Evolutionary conservation across 2,113 vertebrate genomes (phyloP).

Genomic region (Scalopus aquaticus): DNA sequence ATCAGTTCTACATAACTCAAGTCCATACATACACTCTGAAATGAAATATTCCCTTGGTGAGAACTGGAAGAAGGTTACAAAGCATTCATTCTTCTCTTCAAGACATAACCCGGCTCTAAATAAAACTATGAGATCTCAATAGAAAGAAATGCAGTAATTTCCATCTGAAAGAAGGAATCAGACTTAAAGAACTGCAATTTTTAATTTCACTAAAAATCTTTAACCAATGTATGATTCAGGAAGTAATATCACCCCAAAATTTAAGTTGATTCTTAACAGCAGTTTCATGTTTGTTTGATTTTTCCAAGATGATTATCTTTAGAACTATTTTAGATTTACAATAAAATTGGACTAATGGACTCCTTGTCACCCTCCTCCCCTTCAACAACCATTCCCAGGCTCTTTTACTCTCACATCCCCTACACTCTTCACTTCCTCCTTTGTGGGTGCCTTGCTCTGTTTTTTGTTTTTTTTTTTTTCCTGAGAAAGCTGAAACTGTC

Average conservation of each 20-base stretch:
- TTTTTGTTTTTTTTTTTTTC: neutral
- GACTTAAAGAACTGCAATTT: neutral
- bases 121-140: neutral
- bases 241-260: neutral
- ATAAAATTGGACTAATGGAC: neutral
- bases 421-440: neutral
- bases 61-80: neutral
- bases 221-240: neutral
- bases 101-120: neutral
- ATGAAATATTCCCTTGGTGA: neutral
- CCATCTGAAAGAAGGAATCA: neutral
- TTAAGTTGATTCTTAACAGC: constrained; percentile 11
- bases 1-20: neutral
- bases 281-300: neutral
- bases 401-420: neutral
- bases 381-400: neutral
- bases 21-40: neutral
- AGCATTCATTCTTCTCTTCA: neutral
- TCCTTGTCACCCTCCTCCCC: neutral
- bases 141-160: neutral
- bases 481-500: neutral
- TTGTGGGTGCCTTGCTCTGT: neutral
- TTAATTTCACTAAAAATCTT: constrained; percentile 25
- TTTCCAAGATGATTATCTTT: neutral
- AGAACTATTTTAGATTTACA: neutral